Conservation (phyloP, 2,888 invertebrate genomes). For the Dorcus parallelipipedus region DNA sequence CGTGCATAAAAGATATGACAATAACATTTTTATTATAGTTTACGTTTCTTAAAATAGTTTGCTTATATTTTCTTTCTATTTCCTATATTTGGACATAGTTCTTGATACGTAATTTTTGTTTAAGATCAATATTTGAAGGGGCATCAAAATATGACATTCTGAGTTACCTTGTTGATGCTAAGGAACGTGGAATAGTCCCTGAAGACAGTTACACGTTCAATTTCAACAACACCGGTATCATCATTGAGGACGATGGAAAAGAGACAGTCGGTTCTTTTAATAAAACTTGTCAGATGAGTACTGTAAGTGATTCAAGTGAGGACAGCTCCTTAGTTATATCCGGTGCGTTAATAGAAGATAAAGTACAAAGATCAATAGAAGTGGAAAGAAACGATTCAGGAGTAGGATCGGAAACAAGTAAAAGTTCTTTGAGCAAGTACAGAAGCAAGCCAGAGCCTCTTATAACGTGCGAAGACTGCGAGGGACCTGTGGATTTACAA, state of each 20-base stretch:
- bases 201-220: slow-evolving; percentile 69
- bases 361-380: slow-evolving; percentile 63
- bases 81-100: neutral
- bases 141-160: slow-evolving; percentile 87
- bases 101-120: slow-evolving; percentile 13
- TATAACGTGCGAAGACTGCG: slow-evolving; percentile 77
- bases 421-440: slow-evolving; percentile 74
- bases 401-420: slow-evolving; percentile 88
- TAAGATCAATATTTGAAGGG: slow-evolving; percentile 69
- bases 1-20: too few relatives aligned
- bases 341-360: slow-evolving; percentile 57
- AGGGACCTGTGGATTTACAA: slow-evolving; percentile 73
- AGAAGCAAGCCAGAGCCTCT: slow-evolving; percentile 59
- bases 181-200: slow-evolving; percentile 68
- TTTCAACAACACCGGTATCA: slow-evolving; percentile 54
- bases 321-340: slow-evolving; percentile 70
- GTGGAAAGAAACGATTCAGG: slow-evolving; percentile 91
- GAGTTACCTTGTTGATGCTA: slow-evolving; percentile 84
- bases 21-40: neutral
- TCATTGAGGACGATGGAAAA: slow-evolving; percentile 53
- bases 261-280: slow-evolving; percentile 61
- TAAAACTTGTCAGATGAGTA: slow-evolving; percentile 72
- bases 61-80: neutral
- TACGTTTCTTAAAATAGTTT: neutral
- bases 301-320: slow-evolving; percentile 83